Base-by-base conservation (phyloP, 2,113 vertebrate genomes). In the Salvelinus fontinalis region DNA sequence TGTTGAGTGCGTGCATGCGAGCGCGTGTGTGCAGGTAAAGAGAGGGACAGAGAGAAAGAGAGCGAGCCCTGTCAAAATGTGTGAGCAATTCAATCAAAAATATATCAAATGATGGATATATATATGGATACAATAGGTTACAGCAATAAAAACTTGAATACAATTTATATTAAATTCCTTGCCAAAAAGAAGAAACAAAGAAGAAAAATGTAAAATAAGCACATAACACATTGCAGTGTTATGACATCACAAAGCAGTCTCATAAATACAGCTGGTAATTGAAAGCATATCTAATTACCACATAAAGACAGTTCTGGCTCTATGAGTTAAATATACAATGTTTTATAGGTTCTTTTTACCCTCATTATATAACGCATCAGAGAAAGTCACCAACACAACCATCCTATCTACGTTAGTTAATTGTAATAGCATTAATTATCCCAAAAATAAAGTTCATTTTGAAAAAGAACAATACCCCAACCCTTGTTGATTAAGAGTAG, bases 341-440 rank as follows among this genome's bases (percentile, higher is more conserved):
- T 71, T 77, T 86, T 44, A 74, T 16, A 44, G 65, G n/a, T 65
- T 79, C 74, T 81, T 84, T 73, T 67, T 75, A 48, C 76, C 64
- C 85, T 89, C 79, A 81, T 89, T 89, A 84, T 79, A 67, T 70
- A 78, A 81, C 57, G 64, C 70, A 54, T 57, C 48, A 39, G 75
- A 76, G 85, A 82, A 87, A 90, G 86, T 77, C 83, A 85, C 83
- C 81, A 84, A 76, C 49, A 76, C 79, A 79, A 85, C 48, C 57
- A 51, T 49, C 67, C 39, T 44, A 44, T 44, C 39, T 44, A 44
- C 9, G 39, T 44, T 11, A 44, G 9, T 66, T 87, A 89, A 86
- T 82, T 87, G 67, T 77, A 74, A 29, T 51, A 31, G 49, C 75
- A 81, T 84, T 79, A 88, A 81, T 85, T 84, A 81, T 85, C 85